Evolutionary conservation across 2,113 vertebrate genomes (phyloP), one percentile per base, ranked within the genome.

Genomic region (Aramus guarauna): DNA sequence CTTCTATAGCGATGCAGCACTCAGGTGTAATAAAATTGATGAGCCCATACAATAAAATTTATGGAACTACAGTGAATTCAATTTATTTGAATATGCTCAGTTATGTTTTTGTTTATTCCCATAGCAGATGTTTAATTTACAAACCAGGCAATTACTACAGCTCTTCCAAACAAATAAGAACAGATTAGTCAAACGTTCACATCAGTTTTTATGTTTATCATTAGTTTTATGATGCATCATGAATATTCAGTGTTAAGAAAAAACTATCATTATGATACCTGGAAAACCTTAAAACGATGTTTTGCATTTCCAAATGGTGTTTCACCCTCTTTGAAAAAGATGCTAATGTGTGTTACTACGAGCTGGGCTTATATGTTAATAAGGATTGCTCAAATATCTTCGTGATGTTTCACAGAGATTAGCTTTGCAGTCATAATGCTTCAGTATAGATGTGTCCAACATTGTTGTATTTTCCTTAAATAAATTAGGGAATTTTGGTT

Each of bases 171-270:
- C 98, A 98, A 98, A 98, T 98, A 98, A 98, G 98, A 97, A 96
- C 93, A 98, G 97, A 98, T 98, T 98, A 98, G 97, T 98, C 98
- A 98, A 98, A 98, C 50, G 92, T 92, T 98, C 96, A 82, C 97
- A 98, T 98, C 98, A 98, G 97, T 98, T 98, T 98, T 98, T 98
- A 98, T 98, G 98, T 97, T 98, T 98, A 98, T 98, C 98, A 98
- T 98, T 98, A 98, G 97, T 98, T 98, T 98, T 98, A 98, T 98
- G 97, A 95, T 94, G 39, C 88, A 96, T 97, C 98, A 98, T 98
- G 98, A 98, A 98, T 98, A 98, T 98, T 98, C 98, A 98, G 39
- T 92, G 83, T 95, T 96, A 97, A 96, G 97, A 96, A 98, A 95
- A 97, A 98, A 58, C 69, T 92, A 75, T 96, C 94, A 96, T 98